Evolutionary conservation across 2,113 vertebrate species (phyloP), one percentile per base, ranked within the genome.

Genomic region (Capreolus pygargus): DNA sequence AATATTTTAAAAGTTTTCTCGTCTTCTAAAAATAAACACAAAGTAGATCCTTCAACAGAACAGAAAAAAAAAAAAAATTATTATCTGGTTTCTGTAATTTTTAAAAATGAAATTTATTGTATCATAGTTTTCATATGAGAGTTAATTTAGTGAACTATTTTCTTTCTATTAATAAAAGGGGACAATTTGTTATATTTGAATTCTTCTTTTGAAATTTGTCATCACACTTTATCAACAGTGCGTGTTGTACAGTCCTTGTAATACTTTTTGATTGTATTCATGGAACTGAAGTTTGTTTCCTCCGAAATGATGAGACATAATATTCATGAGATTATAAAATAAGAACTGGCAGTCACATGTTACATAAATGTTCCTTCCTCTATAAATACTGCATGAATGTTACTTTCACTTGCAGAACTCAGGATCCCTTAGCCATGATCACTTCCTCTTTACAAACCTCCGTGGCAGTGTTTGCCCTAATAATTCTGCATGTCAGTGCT

Each of bases 401-500:
- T 64, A 39, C 23, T 89, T 96, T 74, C 30, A 12, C 47, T 93
- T 95, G 64, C 81, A 95, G 78, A 95, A 76, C 5, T 13, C 27
- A 7, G 43, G n/a, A 76, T 70, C 27, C 25, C 1, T n/a, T 58
- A 58, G 76, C 58, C 89, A 97, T 93, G 97, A 57, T 47, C 30
- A 23, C 60, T 87, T 91, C 88, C 50, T 79, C 45, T 55, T 93
- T 94, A 91, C 90, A 8, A 45, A 74, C 54, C 25, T 54, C 43
- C 9, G 9, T 39, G 19, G 86, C 79, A 61, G 3, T 96, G 89
- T 50, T 98, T 3, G 86, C 96, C 13, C 47, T 97, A 6, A 0
- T 90, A 2, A 45, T 9, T 28, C 67, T 97, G 30, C 91, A 23
- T 58, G 86, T 76, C 12, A 50, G 98, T 12, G 96, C 98, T 21